Evolutionary conservation across 2,113 vertebrate species (phyloP).

Genomic region (Cichladusa arquata): DNA sequence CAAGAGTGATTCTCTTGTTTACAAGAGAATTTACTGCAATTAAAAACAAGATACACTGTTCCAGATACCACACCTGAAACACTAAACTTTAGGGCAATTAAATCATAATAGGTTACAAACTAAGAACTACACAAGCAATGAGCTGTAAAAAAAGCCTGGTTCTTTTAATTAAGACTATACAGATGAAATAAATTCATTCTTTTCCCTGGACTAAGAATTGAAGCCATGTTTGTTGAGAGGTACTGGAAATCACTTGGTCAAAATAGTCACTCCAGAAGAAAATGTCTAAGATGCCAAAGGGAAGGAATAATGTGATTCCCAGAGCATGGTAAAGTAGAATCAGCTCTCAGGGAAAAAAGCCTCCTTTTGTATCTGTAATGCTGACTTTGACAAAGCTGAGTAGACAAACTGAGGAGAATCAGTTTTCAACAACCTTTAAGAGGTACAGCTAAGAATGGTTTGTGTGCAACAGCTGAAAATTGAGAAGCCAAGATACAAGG

Average conservation of each 20-base stretch:
- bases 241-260: not conserved
- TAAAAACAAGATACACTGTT: not conserved
- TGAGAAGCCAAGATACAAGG: not conserved
- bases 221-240: not conserved
- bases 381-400: not conserved
- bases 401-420: not conserved
- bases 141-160: not conserved
- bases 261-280: not conserved
- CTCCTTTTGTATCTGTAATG: not conserved
- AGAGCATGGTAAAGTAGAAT: not conserved
- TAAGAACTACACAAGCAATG: not conserved
- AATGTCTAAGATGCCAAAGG: not conserved
- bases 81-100: not conserved
- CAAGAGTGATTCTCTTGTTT: not conserved
- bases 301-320: not conserved
- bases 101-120: not conserved
- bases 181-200: not conserved
- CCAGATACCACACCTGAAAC: not conserved
- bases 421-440: not conserved
- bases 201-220: not conserved
- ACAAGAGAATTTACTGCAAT: not conserved
- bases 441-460: not conserved
- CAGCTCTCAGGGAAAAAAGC: not conserved
- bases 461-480: not conserved
- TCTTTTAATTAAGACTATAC: not conserved